Evolutionary conservation across 2,797 vertebrate genomes (phyloP).

Genomic region (Epinephelus coioides): DNA sequence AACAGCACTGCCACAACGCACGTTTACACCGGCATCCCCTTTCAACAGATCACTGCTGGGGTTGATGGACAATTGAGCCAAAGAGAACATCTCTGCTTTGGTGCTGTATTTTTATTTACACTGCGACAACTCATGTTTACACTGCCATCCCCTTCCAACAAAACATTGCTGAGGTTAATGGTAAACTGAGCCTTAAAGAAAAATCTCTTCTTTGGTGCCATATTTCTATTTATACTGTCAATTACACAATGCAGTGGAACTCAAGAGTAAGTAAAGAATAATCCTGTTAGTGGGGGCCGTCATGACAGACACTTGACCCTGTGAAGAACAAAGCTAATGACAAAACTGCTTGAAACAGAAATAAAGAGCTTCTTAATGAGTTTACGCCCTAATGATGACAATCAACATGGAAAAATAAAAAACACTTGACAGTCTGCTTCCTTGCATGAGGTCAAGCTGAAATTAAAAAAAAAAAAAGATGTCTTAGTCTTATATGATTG

Average conservation of each 20-base stretch:
- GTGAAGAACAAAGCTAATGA: neutral
- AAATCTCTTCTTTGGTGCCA: neutral
- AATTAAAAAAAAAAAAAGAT: too few relatives aligned
- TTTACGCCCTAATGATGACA: neutral
- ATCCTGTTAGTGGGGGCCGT: neutral
- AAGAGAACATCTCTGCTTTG: slow-evolving; percentile 2
- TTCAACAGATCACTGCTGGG: slow-evolving; percentile 51
- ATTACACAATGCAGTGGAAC: slow-evolving; percentile 14
- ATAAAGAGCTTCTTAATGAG: too few relatives aligned
- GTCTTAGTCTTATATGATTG: too few relatives aligned
- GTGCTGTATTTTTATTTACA: slow-evolving; percentile 31
- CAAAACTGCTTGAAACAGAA: neutral
- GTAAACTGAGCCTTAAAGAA: slow-evolving; percentile 14
- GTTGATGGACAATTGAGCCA: slow-evolving; percentile 28
- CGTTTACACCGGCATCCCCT: slow-evolving; percentile 32
- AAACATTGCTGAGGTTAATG: slow-evolving; percentile 25
- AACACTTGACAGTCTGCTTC: too few relatives aligned
- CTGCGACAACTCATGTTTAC: slow-evolving; percentile 33
- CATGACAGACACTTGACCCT: neutral
- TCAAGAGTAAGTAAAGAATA: neutral
- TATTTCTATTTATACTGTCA: slow-evolving; percentile 42
- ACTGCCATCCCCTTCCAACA: slow-evolving; percentile 54
- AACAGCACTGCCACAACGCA: slow-evolving; percentile 29
- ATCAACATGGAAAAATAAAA: neutral
- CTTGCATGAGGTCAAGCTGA: too few relatives aligned